Evolutionary conservation across 2,113 vertebrate genomes (phyloP).

Genomic region (Gobio gobio): DNA sequence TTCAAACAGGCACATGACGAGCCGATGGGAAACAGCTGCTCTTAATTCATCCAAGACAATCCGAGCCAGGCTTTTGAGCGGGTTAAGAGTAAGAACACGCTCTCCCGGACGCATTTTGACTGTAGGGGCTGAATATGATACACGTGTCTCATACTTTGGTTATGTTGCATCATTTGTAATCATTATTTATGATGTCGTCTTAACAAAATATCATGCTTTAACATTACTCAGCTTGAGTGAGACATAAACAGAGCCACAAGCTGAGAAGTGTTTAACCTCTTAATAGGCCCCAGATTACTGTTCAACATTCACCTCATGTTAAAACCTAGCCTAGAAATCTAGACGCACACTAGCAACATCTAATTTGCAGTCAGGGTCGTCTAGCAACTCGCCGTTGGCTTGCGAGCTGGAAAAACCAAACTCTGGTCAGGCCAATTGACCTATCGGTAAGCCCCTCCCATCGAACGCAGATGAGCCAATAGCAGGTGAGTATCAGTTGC

Average conservation of each 20-base stretch:
- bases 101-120: conserved; percentile 3
- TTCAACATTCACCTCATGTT: no score
- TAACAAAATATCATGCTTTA: background rate
- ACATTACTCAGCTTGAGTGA: background rate
- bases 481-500: no score
- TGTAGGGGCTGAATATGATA: conserved; percentile 1
- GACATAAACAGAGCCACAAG: background rate
- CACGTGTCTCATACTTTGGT: background rate
- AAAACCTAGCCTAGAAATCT: no score
- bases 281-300: no score
- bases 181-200: background rate
- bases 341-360: no score
- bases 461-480: no score
- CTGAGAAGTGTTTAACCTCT: no score
- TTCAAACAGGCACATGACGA: conserved; percentile 12
- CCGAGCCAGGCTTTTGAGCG: conserved; percentile 19
- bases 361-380: no score
- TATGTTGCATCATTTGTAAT: conserved; percentile 20
- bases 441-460: no score
- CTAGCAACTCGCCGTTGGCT: no score
- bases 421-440: no score
- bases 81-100: background rate
- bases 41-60: conserved; percentile 34
- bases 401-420: no score
- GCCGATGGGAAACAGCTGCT: conserved; percentile 45